These are phyloP conservation scores for Oostethus manadensis DNA, from an alignment of 2,113 vertebrate species.

Conservation along the genomic window DNA sequence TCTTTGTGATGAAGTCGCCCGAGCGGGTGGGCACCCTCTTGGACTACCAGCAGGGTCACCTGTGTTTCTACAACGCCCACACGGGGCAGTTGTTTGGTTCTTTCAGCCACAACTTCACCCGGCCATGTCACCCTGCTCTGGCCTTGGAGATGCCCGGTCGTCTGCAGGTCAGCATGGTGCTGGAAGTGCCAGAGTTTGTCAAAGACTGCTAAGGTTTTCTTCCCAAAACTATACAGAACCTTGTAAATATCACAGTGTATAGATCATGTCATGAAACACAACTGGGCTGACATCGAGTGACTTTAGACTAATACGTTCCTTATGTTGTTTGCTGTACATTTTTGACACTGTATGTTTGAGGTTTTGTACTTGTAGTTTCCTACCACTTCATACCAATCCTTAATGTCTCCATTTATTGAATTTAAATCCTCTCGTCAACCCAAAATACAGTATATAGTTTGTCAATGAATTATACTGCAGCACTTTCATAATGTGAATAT, in stretches of 20 bases:
- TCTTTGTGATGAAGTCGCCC: slow-evolving; percentile 73
- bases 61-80: slow-evolving; percentile 85
- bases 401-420: not conserved
- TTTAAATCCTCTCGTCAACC: not conserved
- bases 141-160: slow-evolving; percentile 82
- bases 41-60: slow-evolving; percentile 76
- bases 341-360: slow-evolving; percentile 10
- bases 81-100: slow-evolving; percentile 81
- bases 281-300: not conserved
- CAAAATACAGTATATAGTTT: slow-evolving; percentile 8
- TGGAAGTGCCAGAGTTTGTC: slow-evolving; percentile 80
- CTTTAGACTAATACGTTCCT: not conserved
- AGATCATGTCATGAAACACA: not conserved
- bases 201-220: slow-evolving; percentile 73
- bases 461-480: slow-evolving; percentile 17
- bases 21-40: slow-evolving; percentile 81
- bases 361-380: slow-evolving; percentile 17
- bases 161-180: slow-evolving; percentile 76
- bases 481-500: slow-evolving; percentile 58
- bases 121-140: slow-evolving; percentile 79
- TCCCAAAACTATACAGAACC: slow-evolving; percentile 15
- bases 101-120: slow-evolving; percentile 75
- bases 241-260: slow-evolving; percentile 34
- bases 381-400: not conserved
- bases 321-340: slow-evolving; percentile 4